Base-by-base conservation (phyloP, 2,797 vertebrate genomes). In the Coilia nasus region DNA sequence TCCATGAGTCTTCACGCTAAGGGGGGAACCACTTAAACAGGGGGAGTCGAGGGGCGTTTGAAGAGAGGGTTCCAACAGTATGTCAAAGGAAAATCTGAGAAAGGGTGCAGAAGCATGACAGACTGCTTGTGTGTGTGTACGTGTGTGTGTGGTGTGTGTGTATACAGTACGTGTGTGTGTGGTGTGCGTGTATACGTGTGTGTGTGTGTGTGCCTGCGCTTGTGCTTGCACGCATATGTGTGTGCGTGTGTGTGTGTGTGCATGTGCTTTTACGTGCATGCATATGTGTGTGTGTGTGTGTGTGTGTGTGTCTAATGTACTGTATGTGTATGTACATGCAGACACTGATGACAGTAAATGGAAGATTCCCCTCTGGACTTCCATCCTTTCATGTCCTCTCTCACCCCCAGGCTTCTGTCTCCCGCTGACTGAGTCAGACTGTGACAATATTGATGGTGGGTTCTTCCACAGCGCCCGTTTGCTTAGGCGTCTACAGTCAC, bases 371-470 rank as follows among this genome's bases (percentile, higher is more conserved):
- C 81, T 47, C 17, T 50, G 80, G 31, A 56, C 35, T 11, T 78
- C 35, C 12, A n/a, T 62, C 82, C n/a, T 0, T 28, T 83, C 71
- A 12, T 23, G 46, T 17, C 44, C n/a, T 59, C n/a, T 50, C 31
- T 75, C 56, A 25, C 46, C 62, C 46, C 64, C 71, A 78, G 71
- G 71, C 71, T 17, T 64, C 81, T 54, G 57, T 83, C 82, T 17
- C 67, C 87, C 75, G 78, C 85, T 21, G 82, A 44, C 83, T 87
- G 81, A 86, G 90, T 89, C 88, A 89, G 85, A 89, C 90, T 87
- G 82, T 75, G 82, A 89, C 87, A 91, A 90, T 91, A 88, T 86
- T 91, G 75, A 86, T 86, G 54, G 83, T 46, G 83, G 80, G 88
- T 84, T 88, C 83, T 83, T 83, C 86, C 59, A 83, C 86, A 5